Evolutionary conservation across 1,140 invertebrate species (phyloP).

Genomic region (Zaprionus inermis): DNA sequence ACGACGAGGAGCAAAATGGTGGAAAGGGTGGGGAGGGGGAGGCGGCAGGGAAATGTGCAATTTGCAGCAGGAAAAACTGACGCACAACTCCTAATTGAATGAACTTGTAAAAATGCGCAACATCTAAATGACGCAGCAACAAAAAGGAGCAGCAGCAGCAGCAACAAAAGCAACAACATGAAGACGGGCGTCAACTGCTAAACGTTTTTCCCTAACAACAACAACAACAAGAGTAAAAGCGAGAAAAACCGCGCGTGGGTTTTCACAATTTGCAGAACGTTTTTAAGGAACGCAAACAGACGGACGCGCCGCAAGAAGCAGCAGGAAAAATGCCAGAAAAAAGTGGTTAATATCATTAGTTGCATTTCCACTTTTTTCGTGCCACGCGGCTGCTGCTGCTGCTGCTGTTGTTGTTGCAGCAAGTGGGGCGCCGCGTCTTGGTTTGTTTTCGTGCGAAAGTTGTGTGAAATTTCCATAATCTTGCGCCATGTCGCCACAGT

Average conservation of each 20-base stretch:
- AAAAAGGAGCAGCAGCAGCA: constrained; percentile 13
- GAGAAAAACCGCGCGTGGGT: constrained; percentile 43
- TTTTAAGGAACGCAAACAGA: constrained; percentile 73
- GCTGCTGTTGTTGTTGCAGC: constrained; percentile 15
- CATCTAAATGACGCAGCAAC: constrained; percentile 61
- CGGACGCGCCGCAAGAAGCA: constrained; percentile 42
- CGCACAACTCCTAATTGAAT: constrained; percentile 72
- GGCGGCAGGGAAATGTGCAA: constrained; percentile 5
- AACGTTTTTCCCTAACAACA: constrained; percentile 42
- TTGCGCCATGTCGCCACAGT: constrained; percentile 56
- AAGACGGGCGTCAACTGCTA: constrained; percentile 36
- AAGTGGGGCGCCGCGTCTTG: constrained; percentile 24
- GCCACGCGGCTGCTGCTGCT: constrained; percentile 32
- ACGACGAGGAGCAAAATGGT: background rate
- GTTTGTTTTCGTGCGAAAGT: constrained; percentile 43
- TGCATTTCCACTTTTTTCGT: constrained; percentile 53
- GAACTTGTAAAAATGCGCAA: constrained; percentile 74
- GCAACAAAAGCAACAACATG: constrained; percentile 1
- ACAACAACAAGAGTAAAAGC: constrained; percentile 25
- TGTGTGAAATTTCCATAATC: constrained; percentile 73
- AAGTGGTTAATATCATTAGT: constrained; percentile 80
- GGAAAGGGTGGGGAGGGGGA: background rate
- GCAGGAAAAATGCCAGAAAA: constrained; percentile 44
- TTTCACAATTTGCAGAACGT: constrained; percentile 76
- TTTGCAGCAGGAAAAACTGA: constrained; percentile 40